These are phyloP conservation scores for Isichthys henryi DNA, from an alignment of 2,113 vertebrate species.

Conservation along the genomic window DNA sequence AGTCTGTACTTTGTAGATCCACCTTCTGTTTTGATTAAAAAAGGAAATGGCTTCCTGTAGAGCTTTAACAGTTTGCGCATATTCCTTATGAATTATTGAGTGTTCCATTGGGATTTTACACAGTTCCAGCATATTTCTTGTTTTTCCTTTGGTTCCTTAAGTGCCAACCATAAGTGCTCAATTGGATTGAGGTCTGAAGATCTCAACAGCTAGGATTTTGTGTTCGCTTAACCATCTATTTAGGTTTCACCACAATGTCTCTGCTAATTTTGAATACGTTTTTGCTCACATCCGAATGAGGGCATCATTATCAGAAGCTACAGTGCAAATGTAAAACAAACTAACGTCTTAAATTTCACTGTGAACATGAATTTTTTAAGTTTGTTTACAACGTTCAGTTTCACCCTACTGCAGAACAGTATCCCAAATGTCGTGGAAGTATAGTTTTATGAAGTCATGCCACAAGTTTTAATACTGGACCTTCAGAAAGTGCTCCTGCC, in stretches of 20 bases:
- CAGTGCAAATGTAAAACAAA: background rate
- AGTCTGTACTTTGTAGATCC: background rate
- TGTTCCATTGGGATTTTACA: background rate
- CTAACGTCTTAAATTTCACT: background rate
- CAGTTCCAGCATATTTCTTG: background rate
- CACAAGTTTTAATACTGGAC: background rate
- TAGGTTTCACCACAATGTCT: background rate
- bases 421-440: background rate
- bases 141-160: background rate
- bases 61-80: background rate
- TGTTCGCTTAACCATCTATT: background rate
- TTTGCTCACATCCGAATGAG: background rate
- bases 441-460: background rate
- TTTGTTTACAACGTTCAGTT: background rate
- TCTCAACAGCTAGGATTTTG: background rate
- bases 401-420: background rate
- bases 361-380: background rate
- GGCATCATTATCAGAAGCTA: background rate
- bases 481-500: background rate
- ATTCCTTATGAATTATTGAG: background rate
- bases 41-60: background rate
- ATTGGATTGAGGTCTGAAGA: background rate
- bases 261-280: background rate
- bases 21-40: background rate
- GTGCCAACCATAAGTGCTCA: background rate